Evolutionary conservation across 2,888 invertebrate genomes (phyloP).

Genomic region (Rosalia funebris): DNA sequence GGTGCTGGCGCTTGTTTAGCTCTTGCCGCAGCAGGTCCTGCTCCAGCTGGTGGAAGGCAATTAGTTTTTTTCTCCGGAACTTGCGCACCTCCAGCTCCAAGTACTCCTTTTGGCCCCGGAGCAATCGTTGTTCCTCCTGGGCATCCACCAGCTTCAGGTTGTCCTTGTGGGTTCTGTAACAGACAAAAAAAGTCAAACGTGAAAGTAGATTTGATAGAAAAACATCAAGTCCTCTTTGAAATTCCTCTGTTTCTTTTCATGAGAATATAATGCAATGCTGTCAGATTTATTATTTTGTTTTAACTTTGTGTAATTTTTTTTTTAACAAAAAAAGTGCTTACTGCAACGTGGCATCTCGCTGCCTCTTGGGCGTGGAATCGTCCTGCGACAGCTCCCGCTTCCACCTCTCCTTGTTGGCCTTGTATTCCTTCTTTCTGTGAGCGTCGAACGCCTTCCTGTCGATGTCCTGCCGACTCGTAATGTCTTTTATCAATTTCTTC

Average conservation of each 20-base stretch:
- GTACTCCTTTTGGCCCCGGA: conserved; percentile 89
- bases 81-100: conserved; percentile 92
- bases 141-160: conserved; percentile 90
- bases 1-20: conserved; percentile 92
- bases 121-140: conserved; percentile 87
- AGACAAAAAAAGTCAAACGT: too few relatives aligned
- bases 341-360: conserved; percentile 90
- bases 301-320: too few relatives aligned
- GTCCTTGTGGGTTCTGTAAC: conserved; percentile 89
- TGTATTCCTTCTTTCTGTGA: conserved; percentile 96
- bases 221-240: too few relatives aligned
- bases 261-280: too few relatives aligned
- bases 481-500: conserved; percentile 93
- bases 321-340: too few relatives aligned
- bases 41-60: conserved; percentile 87
- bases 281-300: too few relatives aligned
- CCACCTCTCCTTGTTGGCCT: conserved; percentile 95
- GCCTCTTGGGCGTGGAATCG: conserved; percentile 90
- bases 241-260: too few relatives aligned
- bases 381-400: conserved; percentile 93
- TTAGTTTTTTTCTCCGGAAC: conserved; percentile 89
- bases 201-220: too few relatives aligned
- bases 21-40: conserved; percentile 92
- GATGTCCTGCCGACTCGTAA: conserved; percentile 86
- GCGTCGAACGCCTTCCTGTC: conserved; percentile 92